These are phyloP conservation scores for Glyptemys insculpta DNA, from an alignment of 2,797 vertebrate genomes.

Conservation along the genomic window DNA sequence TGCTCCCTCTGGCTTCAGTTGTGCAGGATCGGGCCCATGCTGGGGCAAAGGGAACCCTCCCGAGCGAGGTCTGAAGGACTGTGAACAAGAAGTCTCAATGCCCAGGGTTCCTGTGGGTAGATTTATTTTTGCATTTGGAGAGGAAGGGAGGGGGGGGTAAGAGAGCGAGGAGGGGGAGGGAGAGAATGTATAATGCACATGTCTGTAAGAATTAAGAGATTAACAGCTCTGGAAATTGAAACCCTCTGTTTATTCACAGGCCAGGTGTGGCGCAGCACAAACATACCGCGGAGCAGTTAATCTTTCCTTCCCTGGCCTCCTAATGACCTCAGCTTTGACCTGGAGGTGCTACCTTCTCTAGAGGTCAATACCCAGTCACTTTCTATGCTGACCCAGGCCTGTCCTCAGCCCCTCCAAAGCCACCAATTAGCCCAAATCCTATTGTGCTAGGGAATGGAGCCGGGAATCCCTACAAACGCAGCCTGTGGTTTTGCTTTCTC, in stretches of 20 bases:
- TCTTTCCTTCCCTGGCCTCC: not conserved
- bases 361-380: not conserved
- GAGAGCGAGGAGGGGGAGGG: no score
- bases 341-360: not conserved
- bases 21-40: accelerated
- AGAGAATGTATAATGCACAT: not conserved
- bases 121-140: not conserved
- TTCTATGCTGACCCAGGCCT: not conserved
- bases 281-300: not conserved
- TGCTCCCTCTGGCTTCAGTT: accelerated
- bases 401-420: not conserved
- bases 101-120: not conserved
- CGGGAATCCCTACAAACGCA: not conserved
- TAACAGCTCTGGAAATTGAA: not conserved
- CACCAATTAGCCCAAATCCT: not conserved
- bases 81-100: not conserved
- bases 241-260: not conserved
- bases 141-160: not conserved
- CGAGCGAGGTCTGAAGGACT: accelerated
- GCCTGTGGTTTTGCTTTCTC: not conserved
- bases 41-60: not conserved
- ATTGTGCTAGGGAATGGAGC: not conserved
- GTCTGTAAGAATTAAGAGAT: not conserved
- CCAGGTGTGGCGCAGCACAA: not conserved
- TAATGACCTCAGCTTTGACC: not conserved